Conservation (phyloP, 1,140 invertebrate genomes). For the Teleogryllus occipitalis region DNA sequence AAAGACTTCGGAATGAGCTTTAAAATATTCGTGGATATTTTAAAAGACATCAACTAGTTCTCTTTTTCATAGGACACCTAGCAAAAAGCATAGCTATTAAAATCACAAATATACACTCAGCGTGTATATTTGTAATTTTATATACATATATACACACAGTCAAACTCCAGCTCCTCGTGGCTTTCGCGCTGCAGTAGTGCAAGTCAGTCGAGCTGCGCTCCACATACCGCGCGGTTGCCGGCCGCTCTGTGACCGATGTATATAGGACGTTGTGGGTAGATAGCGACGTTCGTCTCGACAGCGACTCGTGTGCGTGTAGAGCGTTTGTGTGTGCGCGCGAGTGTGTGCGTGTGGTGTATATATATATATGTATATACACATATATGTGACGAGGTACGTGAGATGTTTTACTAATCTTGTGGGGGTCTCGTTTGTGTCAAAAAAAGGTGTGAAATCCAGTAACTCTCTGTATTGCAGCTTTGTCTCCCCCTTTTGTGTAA, state of each 20-base stretch:
- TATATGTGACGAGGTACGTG: neutral
- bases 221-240: too few relatives aligned
- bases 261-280: neutral
- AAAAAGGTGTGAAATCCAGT: neutral
- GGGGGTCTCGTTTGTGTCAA: neutral
- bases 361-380: too few relatives aligned
- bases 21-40: constrained; percentile 8
- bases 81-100: neutral
- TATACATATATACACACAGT: neutral
- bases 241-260: neutral
- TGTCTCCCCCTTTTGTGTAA: neutral
- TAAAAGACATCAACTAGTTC: constrained; percentile 10
- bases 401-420: neutral
- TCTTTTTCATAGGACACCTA: constrained; percentile 9
- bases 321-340: neutral
- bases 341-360: too few relatives aligned
- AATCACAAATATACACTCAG: neutral
- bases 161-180: neutral
- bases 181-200: neutral
- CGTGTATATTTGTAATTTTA: neutral
- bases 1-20: constrained; percentile 17
- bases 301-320: neutral
- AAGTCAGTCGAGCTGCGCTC: neutral
- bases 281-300: neutral
- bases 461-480: neutral